These are phyloP conservation scores for Polydesmus complanatus DNA, from an alignment of 2,888 invertebrate species.

Conservation along the genomic window DNA sequence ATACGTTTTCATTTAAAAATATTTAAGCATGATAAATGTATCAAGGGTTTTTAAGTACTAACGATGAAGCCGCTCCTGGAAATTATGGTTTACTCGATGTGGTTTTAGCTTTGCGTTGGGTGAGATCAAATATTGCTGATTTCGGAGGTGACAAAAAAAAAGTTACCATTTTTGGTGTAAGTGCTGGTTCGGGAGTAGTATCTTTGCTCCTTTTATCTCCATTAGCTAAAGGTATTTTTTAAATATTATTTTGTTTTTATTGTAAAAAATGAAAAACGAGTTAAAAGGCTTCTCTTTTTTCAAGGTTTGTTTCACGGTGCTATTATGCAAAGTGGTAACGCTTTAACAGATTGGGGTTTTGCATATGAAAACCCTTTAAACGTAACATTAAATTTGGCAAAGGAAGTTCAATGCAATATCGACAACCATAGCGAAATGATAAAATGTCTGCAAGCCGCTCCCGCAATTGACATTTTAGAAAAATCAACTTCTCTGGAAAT, in stretches of 20 bases:
- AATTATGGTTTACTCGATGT: constrained; percentile 11
- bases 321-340: constrained; percentile 11
- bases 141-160: constrained; percentile 10
- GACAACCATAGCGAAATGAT: constrained; percentile 1
- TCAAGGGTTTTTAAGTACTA: constrained; percentile 7
- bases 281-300: not conserved
- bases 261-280: not conserved
- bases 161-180: constrained; percentile 14
- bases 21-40: not conserved
- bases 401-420: not conserved
- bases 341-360: not conserved
- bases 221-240: constrained; percentile 3
- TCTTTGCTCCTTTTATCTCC: constrained; percentile 6
- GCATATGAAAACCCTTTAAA: not conserved
- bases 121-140: not conserved
- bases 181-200: constrained; percentile 6
- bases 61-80: constrained; percentile 7
- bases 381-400: not conserved
- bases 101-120: constrained; percentile 8
- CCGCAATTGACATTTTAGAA: constrained; percentile 5
- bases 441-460: not conserved
- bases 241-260: not conserved
- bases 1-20: not conserved
- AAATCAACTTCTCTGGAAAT: no score
- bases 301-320: constrained; percentile 12